Percentiles rank a stretch among this genome's conserved stretches.
Evolutionary conservation across 2,113 vertebrate genomes (phyloP).

Genomic region (Panthera tigris): DNA sequence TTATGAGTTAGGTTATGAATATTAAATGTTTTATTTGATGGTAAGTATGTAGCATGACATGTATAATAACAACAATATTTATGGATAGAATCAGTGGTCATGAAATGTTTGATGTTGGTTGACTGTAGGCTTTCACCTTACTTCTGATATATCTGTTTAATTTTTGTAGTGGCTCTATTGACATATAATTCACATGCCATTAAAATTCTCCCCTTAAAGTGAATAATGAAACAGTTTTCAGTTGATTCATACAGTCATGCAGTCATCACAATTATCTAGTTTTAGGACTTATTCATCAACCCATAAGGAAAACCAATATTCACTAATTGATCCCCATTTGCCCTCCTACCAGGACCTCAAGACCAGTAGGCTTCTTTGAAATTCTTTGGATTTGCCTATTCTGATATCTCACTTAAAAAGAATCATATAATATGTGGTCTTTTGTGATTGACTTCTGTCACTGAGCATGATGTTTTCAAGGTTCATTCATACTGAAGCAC

Average conservation of each 20-base stretch:
- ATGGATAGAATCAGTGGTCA: background rate
- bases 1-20: background rate
- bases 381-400: background rate
- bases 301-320: background rate
- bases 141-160: background rate
- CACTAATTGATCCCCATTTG: background rate
- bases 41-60: background rate
- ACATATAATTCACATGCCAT: background rate
- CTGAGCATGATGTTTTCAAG: background rate
- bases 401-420: background rate
- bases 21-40: background rate
- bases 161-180: background rate
- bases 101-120: background rate
- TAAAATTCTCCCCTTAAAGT: background rate
- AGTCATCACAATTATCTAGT: background rate
- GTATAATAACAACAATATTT: background rate
- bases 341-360: rapidly evolving
- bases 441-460: background rate
- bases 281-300: background rate
- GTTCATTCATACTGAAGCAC: background rate
- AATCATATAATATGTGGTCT: background rate
- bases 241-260: background rate
- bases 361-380: background rate
- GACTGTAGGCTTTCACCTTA: background rate
- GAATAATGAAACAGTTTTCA: background rate